Base-by-base conservation (phyloP, 2,113 vertebrate genomes). In the Raja brachyura region DNA sequence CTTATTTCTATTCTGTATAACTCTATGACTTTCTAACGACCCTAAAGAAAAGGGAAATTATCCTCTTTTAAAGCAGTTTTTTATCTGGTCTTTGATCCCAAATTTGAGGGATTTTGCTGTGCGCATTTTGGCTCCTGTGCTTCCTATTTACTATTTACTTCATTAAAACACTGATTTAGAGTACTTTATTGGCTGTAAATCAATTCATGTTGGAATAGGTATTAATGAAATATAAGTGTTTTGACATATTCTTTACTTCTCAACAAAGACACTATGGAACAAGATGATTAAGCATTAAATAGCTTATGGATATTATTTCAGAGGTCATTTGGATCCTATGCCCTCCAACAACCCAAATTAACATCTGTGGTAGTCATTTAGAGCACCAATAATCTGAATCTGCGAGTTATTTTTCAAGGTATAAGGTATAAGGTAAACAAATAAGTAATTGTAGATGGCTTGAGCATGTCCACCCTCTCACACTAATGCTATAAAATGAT, bases 231-330 rank as follows among this genome's bases (percentile, higher is more conserved):
- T 66, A 14, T 66, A 2, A 3, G 18, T 73, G 63, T 73, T 73
- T 73, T 73, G 63, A 39, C 66, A 66, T 63, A 22, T 14, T 33
- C 4, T 48, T 92, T n/a, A 61, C 20, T 39, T 92, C 39, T 39
- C 33, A 54, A 92, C 4, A 31, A 70, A 3, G 54, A 54, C 25
- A 39, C 18, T 39, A 74, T 54, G 22, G 66, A 92, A 16, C 4
- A 70, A 92, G 25, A 88, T 88, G 14, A 88, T 92, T 92, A 68
- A 73, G 25, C 39, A 48, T 48, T 48, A 48, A 92, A 74, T 70
- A 70, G 39, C 73, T 70, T 9, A 92, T 25, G 63, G 73, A 74
- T 33, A 70, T 73, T 25, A 28, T 25, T 39, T 92, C 31, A 10
- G 31, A 92, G 63, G 7, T 28, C 31, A 92, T 73, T 70, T 92